Evolutionary conservation across 2,113 vertebrate genomes (phyloP), one percentile per base, ranked within the genome.

Genomic region (Geococcyx californianus): DNA sequence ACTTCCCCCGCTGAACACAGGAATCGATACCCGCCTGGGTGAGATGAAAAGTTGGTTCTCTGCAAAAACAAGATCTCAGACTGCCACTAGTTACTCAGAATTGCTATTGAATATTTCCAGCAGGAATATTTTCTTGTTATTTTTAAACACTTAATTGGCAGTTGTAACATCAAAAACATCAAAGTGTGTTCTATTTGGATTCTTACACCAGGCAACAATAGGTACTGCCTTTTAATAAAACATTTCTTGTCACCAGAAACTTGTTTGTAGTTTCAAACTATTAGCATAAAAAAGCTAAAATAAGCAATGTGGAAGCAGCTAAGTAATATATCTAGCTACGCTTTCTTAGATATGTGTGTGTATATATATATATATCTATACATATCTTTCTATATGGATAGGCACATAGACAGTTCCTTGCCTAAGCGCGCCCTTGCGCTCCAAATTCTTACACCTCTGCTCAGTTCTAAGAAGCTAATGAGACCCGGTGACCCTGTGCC

Each of bases 81-180:
- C 34, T 63, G 45, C 55, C 93, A 18, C 51, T 83, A 63, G 36
- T 66, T 58, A 54, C 67, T 58, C 33, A 59, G 77, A 88, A 87
- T 54, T 88, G 62, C 74, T 83, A 77, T 25, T 52, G 78, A 89
- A 66, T 34, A 21, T 63, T 89, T 80, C 58, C 81, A 76, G 78
- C 44, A 79, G 81, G 34, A 95, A 76, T 68, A 76, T 74, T 94
- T 79, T 82, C 81, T 73, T 76, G 25, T 40, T 88, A 42, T 47
- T 90, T 88, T 81, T 85, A 74, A 95, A 87, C 36, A 47, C 29
- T 58, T 95, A 76, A 87, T 80, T 93, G 49, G 74, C 15, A 11
- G 51, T 62, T 72, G 28, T 26, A 86, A 62, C 16, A 75, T 83
- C 33, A 91, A 75, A 84, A 90, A 55, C 19, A 75, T 36, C 45